A percentile compares a stretch with the other conserved stretches of the same genome.
phyloP scores from a whole-genome alignment of 2,797 vertebrate genomes.

The Pteropus rufus region DNA sequence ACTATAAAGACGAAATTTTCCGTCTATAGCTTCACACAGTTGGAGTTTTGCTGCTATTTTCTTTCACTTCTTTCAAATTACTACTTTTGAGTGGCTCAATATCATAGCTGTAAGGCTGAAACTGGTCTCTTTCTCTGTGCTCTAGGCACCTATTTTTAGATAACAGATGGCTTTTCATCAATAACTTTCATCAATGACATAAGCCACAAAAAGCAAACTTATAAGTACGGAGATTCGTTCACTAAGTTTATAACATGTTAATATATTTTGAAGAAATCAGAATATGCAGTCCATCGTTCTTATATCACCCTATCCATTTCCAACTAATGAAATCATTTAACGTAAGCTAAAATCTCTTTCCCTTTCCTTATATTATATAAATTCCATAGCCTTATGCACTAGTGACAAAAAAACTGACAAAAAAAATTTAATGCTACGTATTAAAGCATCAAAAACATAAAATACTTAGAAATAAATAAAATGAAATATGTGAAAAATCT shows the following conservation, averaged over 20 bases:
- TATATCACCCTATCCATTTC: not conserved
- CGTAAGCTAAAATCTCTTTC: not conserved
- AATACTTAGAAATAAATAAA: not conserved
- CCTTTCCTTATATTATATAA: not conserved
- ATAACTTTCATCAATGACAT: not conserved
- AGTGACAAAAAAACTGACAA: not conserved
- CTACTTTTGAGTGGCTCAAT: not conserved
- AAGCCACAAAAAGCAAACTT: not conserved
- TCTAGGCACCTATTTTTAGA: not conserved
- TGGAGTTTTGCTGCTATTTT: constrained; percentile 27
- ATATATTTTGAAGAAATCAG: not conserved
- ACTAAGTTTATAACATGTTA: not conserved
- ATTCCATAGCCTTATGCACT: not conserved
- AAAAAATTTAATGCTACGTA: not conserved
- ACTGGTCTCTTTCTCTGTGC: not conserved
- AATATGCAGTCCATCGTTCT: not conserved
- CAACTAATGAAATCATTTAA: not conserved
- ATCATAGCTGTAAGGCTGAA: not conserved
- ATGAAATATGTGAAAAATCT: not conserved
- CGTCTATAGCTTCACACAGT: not conserved
- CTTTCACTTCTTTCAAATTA: constrained; percentile 42
- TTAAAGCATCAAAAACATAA: not conserved
- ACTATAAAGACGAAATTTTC: not conserved
- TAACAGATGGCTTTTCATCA: not conserved
- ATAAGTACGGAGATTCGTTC: not conserved